Evolutionary conservation across 2,113 vertebrate genomes (phyloP), one percentile per base, ranked within the genome.

Genomic region (Shinisaurus crocodilurus): DNA sequence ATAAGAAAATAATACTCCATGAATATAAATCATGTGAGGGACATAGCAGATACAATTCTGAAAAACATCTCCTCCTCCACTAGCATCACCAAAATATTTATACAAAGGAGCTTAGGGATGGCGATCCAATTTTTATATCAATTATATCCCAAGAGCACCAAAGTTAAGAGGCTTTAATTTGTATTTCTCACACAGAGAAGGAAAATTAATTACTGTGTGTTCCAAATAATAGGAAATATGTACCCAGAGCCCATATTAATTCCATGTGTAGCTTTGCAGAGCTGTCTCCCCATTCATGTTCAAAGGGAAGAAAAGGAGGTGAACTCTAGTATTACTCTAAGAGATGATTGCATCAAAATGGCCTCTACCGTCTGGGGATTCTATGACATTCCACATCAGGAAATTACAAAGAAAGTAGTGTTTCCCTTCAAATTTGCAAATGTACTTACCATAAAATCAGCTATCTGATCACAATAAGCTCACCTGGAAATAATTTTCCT

Each of bases 401-500:
- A 89, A 75, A 40, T 86, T 32, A 89, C 48, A 87, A 89, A 88
- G 82, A 76, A 12, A 50, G 48, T 0, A 1, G 87, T 74, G 74
- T 91, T 89, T 90, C 32, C 37, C 40, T 23, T 32, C 25, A 32
- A 87, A 87, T 93, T 88, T 54, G 77, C 83, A 92, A 23, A 20
- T 9, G 40, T 82, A 40, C 79, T 93, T 91, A 40, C 86, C 40
- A 85, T 75, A 84, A 32, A 82, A 77, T 80, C 77, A 92, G 27
- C 77, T 91, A 50, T 88, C 74, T 89, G 74, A 92, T 88, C 63
- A 91, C 57, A 93, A 92, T 94, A 91, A 40, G 12, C 65, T 93
- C 76, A 93, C 69, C 77, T 93, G 84, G 86, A 94, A 96, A 76
- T 92, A 86, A 95, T 94, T 89, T 81, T 81, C 25, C 82, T 45